Evolutionary conservation across 2,888 invertebrate genomes (phyloP).

Genomic region (Chaitophorus viminalis): DNA sequence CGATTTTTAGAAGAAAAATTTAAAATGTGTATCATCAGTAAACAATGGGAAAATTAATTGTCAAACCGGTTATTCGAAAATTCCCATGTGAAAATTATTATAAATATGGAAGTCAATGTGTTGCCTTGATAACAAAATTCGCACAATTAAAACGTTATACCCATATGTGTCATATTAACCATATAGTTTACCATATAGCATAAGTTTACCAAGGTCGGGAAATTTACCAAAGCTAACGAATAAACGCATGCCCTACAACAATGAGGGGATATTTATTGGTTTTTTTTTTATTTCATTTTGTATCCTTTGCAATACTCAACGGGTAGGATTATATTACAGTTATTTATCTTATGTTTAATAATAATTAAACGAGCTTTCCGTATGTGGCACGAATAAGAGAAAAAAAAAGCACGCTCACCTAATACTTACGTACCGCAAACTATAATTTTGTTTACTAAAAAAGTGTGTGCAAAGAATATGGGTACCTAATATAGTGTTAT

Average conservation of each 20-base stretch:
- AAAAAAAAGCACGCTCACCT: not conserved
- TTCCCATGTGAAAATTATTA: not conserved
- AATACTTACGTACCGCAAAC: too few relatives aligned
- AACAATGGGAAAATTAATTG: not conserved
- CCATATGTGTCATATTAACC: not conserved
- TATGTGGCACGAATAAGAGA: not conserved
- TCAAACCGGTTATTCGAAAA: not conserved
- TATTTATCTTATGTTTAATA: not conserved
- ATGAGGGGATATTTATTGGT: not conserved
- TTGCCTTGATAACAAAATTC: not conserved
- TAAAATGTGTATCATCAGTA: not conserved
- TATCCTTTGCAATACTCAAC: too few relatives aligned
- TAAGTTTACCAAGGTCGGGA: too few relatives aligned
- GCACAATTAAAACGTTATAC: not conserved
- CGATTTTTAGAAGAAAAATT: too few relatives aligned
- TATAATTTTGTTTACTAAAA: not conserved
- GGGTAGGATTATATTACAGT: not conserved
- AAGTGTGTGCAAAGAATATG: not conserved
- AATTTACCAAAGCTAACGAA: too few relatives aligned
- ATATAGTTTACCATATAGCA: too few relatives aligned
- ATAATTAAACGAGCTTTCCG: not conserved
- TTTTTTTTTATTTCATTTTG: too few relatives aligned
- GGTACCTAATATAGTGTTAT: not conserved
- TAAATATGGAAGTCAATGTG: not conserved
- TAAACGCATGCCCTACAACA: too few relatives aligned